Evolutionary conservation across 1,140 invertebrate genomes (phyloP).

Genomic region (Idris sp.): DNA sequence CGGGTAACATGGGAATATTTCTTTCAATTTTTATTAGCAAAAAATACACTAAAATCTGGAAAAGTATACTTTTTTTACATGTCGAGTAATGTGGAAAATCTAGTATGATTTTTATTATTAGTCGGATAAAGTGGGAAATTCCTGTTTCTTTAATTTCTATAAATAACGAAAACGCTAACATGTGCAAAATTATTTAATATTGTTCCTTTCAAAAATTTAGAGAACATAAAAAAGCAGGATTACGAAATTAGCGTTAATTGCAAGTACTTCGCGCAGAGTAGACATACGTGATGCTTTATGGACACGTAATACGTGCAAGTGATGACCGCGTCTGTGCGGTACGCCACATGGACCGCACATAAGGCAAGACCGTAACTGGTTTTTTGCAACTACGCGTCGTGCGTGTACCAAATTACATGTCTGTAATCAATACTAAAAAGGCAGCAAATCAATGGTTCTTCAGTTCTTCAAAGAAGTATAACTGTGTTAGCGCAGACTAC

Average conservation of each 20-base stretch:
- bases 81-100: no score
- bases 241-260: slow-evolving; percentile 43
- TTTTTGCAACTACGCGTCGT: slow-evolving; percentile 24
- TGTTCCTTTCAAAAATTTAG: no score
- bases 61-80: no score
- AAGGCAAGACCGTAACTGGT: slow-evolving; percentile 30
- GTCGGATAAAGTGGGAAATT: no score
- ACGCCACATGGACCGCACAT: slow-evolving; percentile 8
- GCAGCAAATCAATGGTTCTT: slow-evolving; percentile 31
- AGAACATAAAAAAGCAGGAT: slow-evolving; percentile 10
- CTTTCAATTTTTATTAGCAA: no score
- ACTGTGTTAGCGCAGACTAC: slow-evolving; percentile 15
- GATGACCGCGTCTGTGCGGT: background rate
- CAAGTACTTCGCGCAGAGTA: slow-evolving; percentile 11
- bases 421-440: slow-evolving; percentile 24
- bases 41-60: no score
- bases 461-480: slow-evolving; percentile 2
- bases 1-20: no score
- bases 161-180: no score
- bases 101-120: no score
- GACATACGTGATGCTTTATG: slow-evolving; percentile 20
- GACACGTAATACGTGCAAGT: slow-evolving; percentile 19
- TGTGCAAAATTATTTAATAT: no score
- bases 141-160: no score
- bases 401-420: slow-evolving; percentile 35